phyloP scores from a whole-genome alignment of 1,140 invertebrate species.

The Dendrolimus kikuchii region DNA sequence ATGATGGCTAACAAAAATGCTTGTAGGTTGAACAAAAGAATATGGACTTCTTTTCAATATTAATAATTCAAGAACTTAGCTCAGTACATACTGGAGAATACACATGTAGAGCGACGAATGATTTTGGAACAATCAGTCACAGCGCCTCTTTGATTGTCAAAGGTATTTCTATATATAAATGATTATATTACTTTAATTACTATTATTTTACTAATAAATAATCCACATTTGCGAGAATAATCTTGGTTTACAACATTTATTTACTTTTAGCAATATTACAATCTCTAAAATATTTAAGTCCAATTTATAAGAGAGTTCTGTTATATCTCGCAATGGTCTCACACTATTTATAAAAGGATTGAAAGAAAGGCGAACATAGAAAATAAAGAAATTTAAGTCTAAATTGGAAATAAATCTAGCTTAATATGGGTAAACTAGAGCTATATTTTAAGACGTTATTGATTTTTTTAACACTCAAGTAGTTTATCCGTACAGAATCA shows the following conservation, averaged over 20 bases:
- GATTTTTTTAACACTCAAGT: conserved; percentile 51
- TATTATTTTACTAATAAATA: no score
- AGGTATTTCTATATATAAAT: conserved; percentile 71
- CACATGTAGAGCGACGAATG: conserved; percentile 81
- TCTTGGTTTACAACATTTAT: no score
- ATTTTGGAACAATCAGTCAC: conserved; percentile 80
- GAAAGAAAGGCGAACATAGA: no score
- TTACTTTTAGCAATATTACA: no score
- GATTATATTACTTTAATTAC: no score
- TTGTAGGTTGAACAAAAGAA: conserved; percentile 62
- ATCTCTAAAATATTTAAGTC: no score
- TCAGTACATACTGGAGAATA: conserved; percentile 86
- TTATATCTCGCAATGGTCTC: no score
- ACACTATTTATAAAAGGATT: no score
- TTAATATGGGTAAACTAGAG: not conserved
- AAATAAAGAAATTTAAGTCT: no score
- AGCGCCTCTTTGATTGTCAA: conserved; percentile 84
- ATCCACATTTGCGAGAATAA: no score
- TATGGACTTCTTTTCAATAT: conserved; percentile 72
- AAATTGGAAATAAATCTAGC: not conserved
- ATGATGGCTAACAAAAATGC: conserved; percentile 1
- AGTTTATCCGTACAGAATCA: conserved; percentile 52
- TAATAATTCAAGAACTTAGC: conserved; percentile 85
- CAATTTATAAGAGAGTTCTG: no score
- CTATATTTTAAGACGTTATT: not conserved